phyloP scores from a whole-genome alignment of 2,113 vertebrate species.

The Cephalopterus ornatus region DNA sequence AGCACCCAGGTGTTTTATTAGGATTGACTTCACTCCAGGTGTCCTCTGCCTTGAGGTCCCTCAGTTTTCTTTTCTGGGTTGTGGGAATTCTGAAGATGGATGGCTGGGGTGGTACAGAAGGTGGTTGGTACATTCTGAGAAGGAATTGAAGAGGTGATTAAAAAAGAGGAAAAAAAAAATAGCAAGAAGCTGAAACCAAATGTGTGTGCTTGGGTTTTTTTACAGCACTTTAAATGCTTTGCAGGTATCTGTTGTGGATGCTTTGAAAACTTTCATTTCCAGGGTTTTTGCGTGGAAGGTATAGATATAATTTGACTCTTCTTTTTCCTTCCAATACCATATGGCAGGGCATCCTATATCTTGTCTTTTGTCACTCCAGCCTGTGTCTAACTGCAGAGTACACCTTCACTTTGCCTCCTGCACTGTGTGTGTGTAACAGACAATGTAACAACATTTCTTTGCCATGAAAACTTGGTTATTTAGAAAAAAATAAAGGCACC shows the following conservation, averaged over 20 bases:
- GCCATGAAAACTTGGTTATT: not conserved
- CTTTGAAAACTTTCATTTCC: not conserved
- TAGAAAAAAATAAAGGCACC: not conserved
- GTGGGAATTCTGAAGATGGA: not conserved
- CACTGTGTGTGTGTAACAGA: not conserved
- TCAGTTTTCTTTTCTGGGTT: not conserved
- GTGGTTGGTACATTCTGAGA: not conserved
- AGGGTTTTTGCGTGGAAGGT: not conserved
- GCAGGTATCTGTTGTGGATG: not conserved
- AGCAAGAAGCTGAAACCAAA: not conserved
- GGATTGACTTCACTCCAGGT: not conserved
- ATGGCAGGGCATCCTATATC: accelerated
- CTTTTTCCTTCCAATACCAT: not conserved
- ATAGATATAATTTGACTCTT: not conserved
- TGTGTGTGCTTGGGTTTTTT: no score
- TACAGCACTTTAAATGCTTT: not conserved
- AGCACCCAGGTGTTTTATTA: not conserved
- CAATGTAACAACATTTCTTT: not conserved
- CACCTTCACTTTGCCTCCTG: not conserved
- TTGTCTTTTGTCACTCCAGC: not conserved
- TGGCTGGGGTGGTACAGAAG: not conserved
- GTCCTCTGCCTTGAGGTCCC: not conserved
- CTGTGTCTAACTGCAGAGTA: not conserved
- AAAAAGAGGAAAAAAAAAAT: not conserved
- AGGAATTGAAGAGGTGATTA: not conserved